Conservation (phyloP, 1,140 invertebrate genomes). For the Plectrocnemia conspersa region DNA sequence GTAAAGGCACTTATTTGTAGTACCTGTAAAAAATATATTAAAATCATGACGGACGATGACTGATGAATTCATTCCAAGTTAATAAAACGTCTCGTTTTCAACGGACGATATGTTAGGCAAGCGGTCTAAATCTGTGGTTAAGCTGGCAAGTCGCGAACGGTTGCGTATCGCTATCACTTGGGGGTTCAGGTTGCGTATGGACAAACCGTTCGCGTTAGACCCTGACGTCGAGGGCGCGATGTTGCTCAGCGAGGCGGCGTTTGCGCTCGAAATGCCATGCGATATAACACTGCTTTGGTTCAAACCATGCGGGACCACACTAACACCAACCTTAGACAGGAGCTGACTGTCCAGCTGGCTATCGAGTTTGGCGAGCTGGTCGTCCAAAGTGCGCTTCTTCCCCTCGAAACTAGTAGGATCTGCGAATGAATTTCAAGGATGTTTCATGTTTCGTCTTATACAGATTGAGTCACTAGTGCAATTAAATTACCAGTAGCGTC, state of each 20-base stretch:
- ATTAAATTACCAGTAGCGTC: constrained; percentile 15
- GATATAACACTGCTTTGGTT: constrained; percentile 46
- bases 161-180: constrained; percentile 15
- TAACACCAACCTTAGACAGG: constrained; percentile 63
- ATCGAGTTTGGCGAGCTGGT: constrained; percentile 77
- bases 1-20: too few relatives aligned
- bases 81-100: constrained; percentile 33
- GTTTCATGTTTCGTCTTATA: neutral
- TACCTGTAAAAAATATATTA: too few relatives aligned
- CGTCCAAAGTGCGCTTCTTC: constrained; percentile 71
- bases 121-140: constrained; percentile 24
- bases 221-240: constrained; percentile 22
- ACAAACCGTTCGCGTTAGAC: constrained; percentile 5
- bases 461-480: too few relatives aligned
- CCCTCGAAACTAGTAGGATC: constrained; percentile 57
- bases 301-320: constrained; percentile 46
- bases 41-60: too few relatives aligned
- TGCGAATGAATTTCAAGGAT: constrained; percentile 6
- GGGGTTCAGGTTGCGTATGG: constrained; percentile 7
- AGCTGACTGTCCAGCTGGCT: constrained; percentile 59
- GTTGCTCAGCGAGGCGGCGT: constrained; percentile 29
- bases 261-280: constrained; percentile 28
- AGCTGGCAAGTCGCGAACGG: constrained; percentile 19
- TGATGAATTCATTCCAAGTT: too few relatives aligned
- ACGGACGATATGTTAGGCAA: constrained; percentile 21